phyloP scores from a whole-genome alignment of 1,140 invertebrate genomes.

The Melipona quadrifasciata region DNA sequence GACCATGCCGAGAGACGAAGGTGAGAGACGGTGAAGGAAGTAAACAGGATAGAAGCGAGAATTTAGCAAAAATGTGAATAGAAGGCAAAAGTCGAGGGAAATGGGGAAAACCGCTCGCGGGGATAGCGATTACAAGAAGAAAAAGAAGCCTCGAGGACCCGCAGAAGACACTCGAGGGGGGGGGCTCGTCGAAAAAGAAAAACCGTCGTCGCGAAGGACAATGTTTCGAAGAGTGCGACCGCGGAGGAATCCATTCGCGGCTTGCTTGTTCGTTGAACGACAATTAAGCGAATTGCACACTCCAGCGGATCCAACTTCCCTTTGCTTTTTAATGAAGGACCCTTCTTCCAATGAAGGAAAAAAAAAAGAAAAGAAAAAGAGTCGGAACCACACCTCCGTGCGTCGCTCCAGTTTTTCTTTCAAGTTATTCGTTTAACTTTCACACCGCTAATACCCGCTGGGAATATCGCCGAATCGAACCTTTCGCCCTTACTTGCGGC shows the following conservation, averaged over 20 bases:
- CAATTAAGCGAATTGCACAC: conserved; percentile 65
- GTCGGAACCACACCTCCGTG: neutral
- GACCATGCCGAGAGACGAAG: too few species aligned
- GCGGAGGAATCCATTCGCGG: conserved; percentile 40
- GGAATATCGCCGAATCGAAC: too few species aligned
- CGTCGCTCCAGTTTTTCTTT: conserved; percentile 59
- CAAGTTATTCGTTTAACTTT: conserved; percentile 47
- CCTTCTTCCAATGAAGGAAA: conserved; percentile 40
- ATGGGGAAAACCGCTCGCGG: neutral
- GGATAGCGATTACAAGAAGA: neutral
- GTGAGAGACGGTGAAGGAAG: neutral
- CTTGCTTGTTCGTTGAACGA: conserved; percentile 59
- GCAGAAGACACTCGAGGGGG: neutral
- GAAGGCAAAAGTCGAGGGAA: too few species aligned
- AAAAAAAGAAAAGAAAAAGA: too few species aligned
- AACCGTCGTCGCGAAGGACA: conserved; percentile 20
- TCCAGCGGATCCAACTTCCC: conserved; percentile 27
- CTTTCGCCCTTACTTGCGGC: neutral
- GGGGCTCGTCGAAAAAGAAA: neutral
- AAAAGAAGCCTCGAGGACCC: too few species aligned
- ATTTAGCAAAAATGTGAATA: neutral
- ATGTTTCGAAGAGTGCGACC: conserved; percentile 29
- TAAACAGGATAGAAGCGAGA: neutral
- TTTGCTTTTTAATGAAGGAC: conserved; percentile 66
- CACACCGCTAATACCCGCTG: neutral